phyloP scores from a whole-genome alignment of 1,140 invertebrate species.

The Harlomillsia oculata region DNA sequence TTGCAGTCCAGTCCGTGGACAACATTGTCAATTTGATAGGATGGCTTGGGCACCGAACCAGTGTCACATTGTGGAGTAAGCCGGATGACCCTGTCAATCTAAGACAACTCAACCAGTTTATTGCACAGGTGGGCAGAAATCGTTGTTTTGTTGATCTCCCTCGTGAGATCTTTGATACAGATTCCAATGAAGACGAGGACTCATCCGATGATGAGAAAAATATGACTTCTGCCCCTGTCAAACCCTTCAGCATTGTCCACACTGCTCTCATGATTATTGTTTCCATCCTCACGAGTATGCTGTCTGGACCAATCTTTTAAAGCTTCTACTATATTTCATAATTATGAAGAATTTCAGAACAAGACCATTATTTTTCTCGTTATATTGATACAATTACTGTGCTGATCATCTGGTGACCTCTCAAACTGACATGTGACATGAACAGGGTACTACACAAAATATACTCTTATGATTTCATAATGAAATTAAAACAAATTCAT shows the following conservation, averaged over 20 bases:
- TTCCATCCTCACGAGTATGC: neutral
- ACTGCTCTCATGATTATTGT: neutral
- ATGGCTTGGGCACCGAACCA: neutral
- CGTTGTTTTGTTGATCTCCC: constrained; percentile 40
- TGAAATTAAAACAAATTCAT: no score
- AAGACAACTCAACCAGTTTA: neutral
- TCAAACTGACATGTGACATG: no score
- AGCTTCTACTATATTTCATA: no score
- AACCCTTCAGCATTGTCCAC: neutral
- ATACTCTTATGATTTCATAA: no score
- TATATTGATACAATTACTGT: no score
- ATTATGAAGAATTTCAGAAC: no score
- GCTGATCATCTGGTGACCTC: no score
- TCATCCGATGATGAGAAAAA: neutral
- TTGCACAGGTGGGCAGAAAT: constrained; percentile 15
- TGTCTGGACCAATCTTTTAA: no score
- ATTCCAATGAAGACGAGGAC: no score
- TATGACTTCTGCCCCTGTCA: neutral
- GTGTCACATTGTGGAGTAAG: constrained; percentile 26
- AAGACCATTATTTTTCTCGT: no score
- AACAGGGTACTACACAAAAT: no score
- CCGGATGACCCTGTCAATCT: constrained; percentile 15
- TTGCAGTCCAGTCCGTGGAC: constrained; percentile 54
- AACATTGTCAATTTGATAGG: neutral
- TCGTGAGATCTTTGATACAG: constrained; percentile 4